Percentiles rank a stretch among this genome's conserved stretches.
phyloP scores from a whole-genome alignment of 2,888 invertebrate genomes.

The Melieria crassipennis region DNA sequence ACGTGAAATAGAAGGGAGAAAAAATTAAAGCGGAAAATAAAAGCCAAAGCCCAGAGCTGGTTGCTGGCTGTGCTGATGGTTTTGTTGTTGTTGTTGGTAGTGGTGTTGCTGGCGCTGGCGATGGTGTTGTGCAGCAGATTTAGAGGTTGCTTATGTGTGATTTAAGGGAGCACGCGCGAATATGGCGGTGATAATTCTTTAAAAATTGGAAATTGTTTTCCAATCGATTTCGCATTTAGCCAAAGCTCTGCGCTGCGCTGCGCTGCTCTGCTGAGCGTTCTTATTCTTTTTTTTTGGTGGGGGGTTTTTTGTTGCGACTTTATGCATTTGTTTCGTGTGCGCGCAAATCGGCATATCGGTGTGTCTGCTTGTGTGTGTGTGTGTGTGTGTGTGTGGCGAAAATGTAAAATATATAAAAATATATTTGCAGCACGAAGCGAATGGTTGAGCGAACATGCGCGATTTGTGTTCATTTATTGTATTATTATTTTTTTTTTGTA shows the following conservation, averaged over 20 bases:
- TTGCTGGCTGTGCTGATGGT: not conserved
- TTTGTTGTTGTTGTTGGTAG: not conserved
- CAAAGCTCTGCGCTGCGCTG: slow-evolving; percentile 51
- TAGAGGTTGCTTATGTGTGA: slow-evolving; percentile 66
- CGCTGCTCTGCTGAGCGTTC: not conserved
- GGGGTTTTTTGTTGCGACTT: not conserved
- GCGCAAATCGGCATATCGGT: too few species aligned
- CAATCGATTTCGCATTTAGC: slow-evolving; percentile 65
- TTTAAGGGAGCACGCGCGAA: slow-evolving; percentile 65
- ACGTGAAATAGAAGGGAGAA: slow-evolving; percentile 10
- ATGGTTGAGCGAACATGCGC: not conserved
- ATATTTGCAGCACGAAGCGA: too few species aligned
- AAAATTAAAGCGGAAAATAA: not conserved
- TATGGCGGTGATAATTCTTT: slow-evolving; percentile 66
- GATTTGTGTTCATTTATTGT: not conserved
- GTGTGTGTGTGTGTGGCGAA: too few species aligned
- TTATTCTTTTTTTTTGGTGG: not conserved
- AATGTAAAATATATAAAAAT: too few species aligned
- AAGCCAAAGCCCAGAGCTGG: not conserved
- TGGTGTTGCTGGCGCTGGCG: slow-evolving; percentile 3
- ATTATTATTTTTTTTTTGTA: not conserved
- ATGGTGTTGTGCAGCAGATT: slow-evolving; percentile 54
- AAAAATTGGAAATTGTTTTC: slow-evolving; percentile 66
- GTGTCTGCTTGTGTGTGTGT: too few species aligned
- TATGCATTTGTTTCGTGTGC: not conserved